phyloP scores from a whole-genome alignment of 2,113 vertebrate genomes.

The Diphyllodes magnificus region DNA sequence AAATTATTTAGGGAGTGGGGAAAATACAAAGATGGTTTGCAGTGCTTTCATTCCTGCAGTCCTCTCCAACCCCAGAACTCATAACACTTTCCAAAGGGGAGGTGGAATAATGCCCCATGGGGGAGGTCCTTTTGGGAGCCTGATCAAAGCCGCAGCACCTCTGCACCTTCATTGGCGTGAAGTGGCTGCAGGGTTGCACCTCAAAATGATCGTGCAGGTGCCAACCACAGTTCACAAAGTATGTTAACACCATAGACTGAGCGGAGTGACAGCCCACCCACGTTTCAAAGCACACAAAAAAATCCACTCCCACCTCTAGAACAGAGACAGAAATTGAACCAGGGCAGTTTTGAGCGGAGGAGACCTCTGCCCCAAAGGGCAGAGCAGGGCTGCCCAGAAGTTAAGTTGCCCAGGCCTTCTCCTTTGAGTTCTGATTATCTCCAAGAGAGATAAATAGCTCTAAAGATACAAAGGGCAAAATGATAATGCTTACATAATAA shows the following conservation, averaged over 20 bases:
- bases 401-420: not conserved
- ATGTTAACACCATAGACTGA: not conserved
- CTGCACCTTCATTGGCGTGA: not conserved
- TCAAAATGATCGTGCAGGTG: not conserved
- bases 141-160: not conserved
- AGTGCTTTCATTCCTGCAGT: not conserved
- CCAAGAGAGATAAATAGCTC: not conserved
- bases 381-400: not conserved
- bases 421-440: not conserved
- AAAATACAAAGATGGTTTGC: not conserved
- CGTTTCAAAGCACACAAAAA: not conserved
- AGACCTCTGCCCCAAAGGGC: not conserved
- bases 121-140: not conserved
- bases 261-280: not conserved
- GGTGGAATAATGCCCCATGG: not conserved
- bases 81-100: not conserved
- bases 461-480: not conserved
- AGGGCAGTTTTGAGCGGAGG: not conserved
- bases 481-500: not conserved
- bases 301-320: not conserved
- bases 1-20: not conserved
- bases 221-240: constrained; percentile 1
- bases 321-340: not conserved
- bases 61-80: not conserved
- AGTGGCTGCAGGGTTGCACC: not conserved